Base-by-base conservation (phyloP, 2,797 vertebrate species). In the Alcedo atthis region DNA sequence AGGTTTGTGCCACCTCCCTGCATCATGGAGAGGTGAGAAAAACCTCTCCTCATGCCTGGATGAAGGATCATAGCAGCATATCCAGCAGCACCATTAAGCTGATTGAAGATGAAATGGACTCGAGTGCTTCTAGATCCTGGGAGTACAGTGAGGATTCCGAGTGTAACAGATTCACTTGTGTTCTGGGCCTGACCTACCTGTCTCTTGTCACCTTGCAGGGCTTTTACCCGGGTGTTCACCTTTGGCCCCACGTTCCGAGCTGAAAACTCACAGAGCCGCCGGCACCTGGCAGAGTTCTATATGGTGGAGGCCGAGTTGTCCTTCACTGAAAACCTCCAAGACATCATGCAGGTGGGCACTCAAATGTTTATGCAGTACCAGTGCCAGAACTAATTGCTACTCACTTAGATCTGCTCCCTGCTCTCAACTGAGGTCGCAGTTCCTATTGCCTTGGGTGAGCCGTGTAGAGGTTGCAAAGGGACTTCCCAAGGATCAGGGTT, bases 231-330 rank as follows among this genome's bases (percentile, higher is more conserved):
- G 5, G 99, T 98, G 46, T 99, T 99, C 97, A 98, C 99, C 74
- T 99, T 99, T 26, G 99, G 99, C 20, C 99, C 99, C 0, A 98
- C 99, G 0, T 99, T 99, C 94, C 98, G 99, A 87, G 99, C 99
- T 0, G 99, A 99, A 93, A 99, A 99, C 96, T 99, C 99, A 4
- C 99, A 99, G 96, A 99, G 98, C 96, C 98, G 99, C 51, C 98
- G 98, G 51, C 99, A 99, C 95, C 97, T 99, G 96, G 98, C 99
- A 0, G 99, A 99, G 97, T 99, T 99, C 96, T 99, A 99, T 90
- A 99, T 99, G 99, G 98, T 99, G 90, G 99, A 99, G 96, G 99
- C 99, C 7, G 99, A 99, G 94, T 93, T 99, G 54, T 98, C 98
- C 91, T 99, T 99, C 96, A 98, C 98, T 4, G 97, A 98, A 71